Evolutionary conservation across 2,797 vertebrate genomes (phyloP), one percentile per base, ranked within the genome.

Genomic region (Danio kyathit): DNA sequence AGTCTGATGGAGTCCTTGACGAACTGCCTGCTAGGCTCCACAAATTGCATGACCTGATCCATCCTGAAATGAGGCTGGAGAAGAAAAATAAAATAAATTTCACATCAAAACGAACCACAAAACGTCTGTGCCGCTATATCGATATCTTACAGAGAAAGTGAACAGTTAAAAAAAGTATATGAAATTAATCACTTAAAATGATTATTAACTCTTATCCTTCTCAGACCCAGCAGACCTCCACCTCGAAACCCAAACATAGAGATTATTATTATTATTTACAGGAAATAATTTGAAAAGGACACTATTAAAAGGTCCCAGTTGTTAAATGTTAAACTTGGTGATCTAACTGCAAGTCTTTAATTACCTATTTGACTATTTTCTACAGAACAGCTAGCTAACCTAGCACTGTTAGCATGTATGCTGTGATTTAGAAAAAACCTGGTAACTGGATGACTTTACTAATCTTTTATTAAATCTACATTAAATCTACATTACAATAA

Each of bases 31-130:
- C 97, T 98, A 67, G 97, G 98, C 88, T 99, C 97, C 40, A 99
- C 97, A 29, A 99, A 99, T 43, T 99, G 97, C 97, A 98, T 99
- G 1, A 99, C 95, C 90, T 99, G 97, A 87, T 99, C 98, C 98
- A 99, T 99, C 91, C 9, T 87, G 85, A 73, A 12, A 5, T 29
- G 74, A 38, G 43, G 61, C 79, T 80, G 17, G 13, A 16, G 4
- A 16, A 13, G 12, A 14, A 48, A n/a, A 16, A 29, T n/a, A n/a
- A n/a, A n/a, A n/a, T n/a, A n/a, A 8, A 3, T 16, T 17, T 16
- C 10, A 7, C 7, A 75, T 17, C 10, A 46, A n/a, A 19, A 57
- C 1, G 1, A 51, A 65, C 3, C 46, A 63, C 10, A 49, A 65
- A 1, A 1, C 4, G 14, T 14, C 6, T 41, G 60, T 5, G 17